These are phyloP conservation scores for Hololepta plana DNA, from an alignment of 2,888 invertebrate genomes.

Conservation along the genomic window DNA sequence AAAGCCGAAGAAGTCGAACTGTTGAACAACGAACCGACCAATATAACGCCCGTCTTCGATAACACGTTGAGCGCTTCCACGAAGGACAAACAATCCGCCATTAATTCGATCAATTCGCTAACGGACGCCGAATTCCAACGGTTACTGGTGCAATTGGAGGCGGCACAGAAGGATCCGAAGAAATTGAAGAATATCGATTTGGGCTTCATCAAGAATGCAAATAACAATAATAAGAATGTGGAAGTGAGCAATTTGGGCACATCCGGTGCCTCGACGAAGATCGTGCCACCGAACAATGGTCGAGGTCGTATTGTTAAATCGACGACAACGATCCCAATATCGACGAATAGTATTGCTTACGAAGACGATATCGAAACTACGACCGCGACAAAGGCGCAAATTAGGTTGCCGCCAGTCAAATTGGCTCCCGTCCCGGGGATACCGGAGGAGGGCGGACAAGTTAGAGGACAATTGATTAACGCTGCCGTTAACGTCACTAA, in stretches of 20 bases:
- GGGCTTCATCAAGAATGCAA: conserved; percentile 6
- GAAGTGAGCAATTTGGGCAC: conserved; percentile 11
- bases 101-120: conserved; percentile 16
- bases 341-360: conserved; percentile 9
- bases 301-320: too few species aligned
- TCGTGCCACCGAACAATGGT: too few species aligned
- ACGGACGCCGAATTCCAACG: conserved; percentile 18
- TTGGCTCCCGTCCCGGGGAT: conserved; percentile 24
- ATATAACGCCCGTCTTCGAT: conserved; percentile 10
- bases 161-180: conserved; percentile 21
- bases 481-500: conserved; percentile 61
- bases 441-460: conserved; percentile 16
- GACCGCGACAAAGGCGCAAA: conserved; percentile 10
- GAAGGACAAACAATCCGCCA: conserved; percentile 2
- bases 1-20: too few species aligned
- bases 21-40: conserved; percentile 8
- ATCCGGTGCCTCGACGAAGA: conserved; percentile 8
- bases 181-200: conserved; percentile 11
- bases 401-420: conserved; percentile 21
- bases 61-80: conserved; percentile 8
- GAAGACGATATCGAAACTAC: conserved; percentile 7
- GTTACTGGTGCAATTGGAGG: conserved; percentile 21
- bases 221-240: conserved; percentile 8
- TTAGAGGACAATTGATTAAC: conserved; percentile 38
- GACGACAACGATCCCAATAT: too few species aligned